Conservation (phyloP, 2,888 invertebrate genomes). For the Volucella bombylans region DNA sequence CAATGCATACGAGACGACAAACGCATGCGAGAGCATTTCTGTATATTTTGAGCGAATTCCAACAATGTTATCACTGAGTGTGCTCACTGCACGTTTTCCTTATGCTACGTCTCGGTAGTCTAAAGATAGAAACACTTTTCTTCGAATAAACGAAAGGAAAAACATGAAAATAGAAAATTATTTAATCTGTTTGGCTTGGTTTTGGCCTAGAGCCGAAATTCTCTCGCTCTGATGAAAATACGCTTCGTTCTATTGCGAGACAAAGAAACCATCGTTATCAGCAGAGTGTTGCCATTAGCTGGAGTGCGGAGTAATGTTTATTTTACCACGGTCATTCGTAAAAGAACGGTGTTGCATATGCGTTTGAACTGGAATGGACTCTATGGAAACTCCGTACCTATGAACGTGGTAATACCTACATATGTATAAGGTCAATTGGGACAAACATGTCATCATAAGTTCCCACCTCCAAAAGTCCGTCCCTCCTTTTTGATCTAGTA, state of each 20-base stretch:
- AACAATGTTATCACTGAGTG: slow-evolving; percentile 39
- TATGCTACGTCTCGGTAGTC: slow-evolving; percentile 14
- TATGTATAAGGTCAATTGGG: no score
- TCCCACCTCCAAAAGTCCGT: no score
- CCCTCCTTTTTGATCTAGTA: no score
- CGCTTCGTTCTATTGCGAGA: not conserved
- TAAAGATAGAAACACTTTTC: slow-evolving; percentile 48
- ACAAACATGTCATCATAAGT: no score
- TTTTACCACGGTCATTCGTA: no score
- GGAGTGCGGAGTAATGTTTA: no score
- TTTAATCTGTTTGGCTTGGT: not conserved
- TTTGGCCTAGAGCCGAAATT: not conserved
- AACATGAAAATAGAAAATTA: not conserved
- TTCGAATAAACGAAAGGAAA: not conserved
- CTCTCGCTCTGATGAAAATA: slow-evolving; percentile 16
- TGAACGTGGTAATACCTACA: no score
- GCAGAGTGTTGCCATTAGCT: no score
- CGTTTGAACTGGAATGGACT: no score
- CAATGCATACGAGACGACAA: no score
- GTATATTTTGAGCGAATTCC: slow-evolving; percentile 41
- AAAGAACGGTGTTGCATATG: no score
- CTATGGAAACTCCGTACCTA: no score
- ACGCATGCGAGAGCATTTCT: not conserved
- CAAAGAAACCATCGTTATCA: not conserved
- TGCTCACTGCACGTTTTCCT: not conserved